These are phyloP conservation scores for Dendrolimus punctatus DNA, from an alignment of 1,140 invertebrate species.

Conservation along the genomic window DNA sequence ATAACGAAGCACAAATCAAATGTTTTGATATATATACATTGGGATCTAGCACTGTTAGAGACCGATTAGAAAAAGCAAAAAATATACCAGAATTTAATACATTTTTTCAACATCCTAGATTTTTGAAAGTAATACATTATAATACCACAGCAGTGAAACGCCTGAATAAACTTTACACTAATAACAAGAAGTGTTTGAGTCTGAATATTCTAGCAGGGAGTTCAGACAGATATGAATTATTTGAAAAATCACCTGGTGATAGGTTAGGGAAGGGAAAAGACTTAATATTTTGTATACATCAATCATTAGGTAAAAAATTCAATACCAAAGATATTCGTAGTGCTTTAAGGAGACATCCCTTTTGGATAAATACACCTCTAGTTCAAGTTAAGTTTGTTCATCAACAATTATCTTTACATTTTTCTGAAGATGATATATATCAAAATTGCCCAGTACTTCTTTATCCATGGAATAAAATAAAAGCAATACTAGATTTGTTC, in stretches of 20 bases:
- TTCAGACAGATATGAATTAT: slow-evolving; percentile 48
- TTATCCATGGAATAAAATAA: slow-evolving; percentile 72
- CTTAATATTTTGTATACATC: slow-evolving; percentile 45
- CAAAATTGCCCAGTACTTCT: slow-evolving; percentile 71
- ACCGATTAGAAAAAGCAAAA: slow-evolving; percentile 61
- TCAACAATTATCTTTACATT: slow-evolving; percentile 60
- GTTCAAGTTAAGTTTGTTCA: slow-evolving; percentile 63
- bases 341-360: slow-evolving; percentile 66
- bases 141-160: slow-evolving; percentile 62
- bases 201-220: slow-evolving; percentile 59
- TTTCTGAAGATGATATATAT: slow-evolving; percentile 65
- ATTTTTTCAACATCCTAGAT: slow-evolving; percentile 65
- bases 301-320: slow-evolving; percentile 41
- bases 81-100: slow-evolving; percentile 63
- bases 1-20: slow-evolving; percentile 47
- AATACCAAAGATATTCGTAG: slow-evolving; percentile 40
- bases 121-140: slow-evolving; percentile 67
- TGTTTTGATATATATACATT: slow-evolving; percentile 64
- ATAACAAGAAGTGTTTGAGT: slow-evolving; percentile 63
- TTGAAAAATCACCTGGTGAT: slow-evolving; percentile 46
- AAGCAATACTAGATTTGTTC: slow-evolving; percentile 28
- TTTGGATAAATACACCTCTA: slow-evolving; percentile 70
- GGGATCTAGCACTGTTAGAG: slow-evolving; percentile 49
- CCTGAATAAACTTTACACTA: slow-evolving; percentile 56
- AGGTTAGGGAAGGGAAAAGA: slow-evolving; percentile 57